These are phyloP conservation scores for Apolygus lucorum DNA, from an alignment of 1,140 invertebrate genomes.

Conservation along the genomic window DNA sequence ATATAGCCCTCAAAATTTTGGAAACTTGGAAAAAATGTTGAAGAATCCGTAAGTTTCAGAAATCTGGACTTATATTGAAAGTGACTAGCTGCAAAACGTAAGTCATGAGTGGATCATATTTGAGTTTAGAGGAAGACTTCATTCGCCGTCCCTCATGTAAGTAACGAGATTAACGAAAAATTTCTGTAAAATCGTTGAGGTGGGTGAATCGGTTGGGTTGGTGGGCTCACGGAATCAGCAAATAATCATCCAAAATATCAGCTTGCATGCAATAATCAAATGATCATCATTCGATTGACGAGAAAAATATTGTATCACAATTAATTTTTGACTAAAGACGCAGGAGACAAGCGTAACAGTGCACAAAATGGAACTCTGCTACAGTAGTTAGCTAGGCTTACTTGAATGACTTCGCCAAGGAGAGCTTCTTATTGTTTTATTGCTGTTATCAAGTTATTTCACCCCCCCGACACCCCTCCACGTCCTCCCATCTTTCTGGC, in stretches of 20 bases:
- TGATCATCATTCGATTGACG: too few species aligned
- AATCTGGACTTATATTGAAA: not conserved
- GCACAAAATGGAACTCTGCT: constrained; percentile 22
- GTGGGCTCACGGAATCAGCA: too few species aligned
- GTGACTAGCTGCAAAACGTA: not conserved
- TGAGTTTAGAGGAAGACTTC: not conserved
- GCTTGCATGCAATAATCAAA: too few species aligned
- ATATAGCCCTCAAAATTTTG: not conserved
- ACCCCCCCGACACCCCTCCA: constrained; percentile 23
- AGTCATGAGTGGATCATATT: not conserved
- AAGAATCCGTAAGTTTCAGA: constrained; percentile 9
- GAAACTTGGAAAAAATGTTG: not conserved
- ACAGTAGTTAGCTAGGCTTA: constrained; percentile 26
- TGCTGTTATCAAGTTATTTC: constrained; percentile 21
- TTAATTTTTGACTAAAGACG: too few species aligned
- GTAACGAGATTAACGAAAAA: not conserved
- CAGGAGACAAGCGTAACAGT: constrained; percentile 23
- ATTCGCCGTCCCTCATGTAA: not conserved
- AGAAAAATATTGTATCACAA: too few species aligned
- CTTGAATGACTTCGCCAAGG: constrained; percentile 23
- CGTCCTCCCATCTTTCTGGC: constrained; percentile 20
- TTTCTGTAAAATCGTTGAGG: not conserved
- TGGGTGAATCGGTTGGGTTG: too few species aligned
- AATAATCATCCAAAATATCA: too few species aligned
- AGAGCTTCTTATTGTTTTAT: constrained; percentile 30